Evolutionary conservation across 2,113 vertebrate species (phyloP).

Genomic region (Nanorana parkeri): DNA sequence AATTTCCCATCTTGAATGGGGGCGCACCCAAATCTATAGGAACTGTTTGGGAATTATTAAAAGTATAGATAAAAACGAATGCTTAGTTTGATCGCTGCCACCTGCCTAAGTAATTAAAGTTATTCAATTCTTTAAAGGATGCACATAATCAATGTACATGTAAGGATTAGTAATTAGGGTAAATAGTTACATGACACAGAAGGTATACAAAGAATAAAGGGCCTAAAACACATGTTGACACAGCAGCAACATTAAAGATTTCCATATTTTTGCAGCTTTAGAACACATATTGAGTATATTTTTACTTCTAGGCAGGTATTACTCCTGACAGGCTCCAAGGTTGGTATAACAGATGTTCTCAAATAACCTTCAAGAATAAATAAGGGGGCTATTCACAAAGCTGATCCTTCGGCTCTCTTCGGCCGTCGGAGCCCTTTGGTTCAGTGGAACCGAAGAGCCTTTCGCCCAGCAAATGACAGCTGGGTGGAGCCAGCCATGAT

Average conservation of each 20-base stretch:
- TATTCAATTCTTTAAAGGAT: slow-evolving; percentile 24
- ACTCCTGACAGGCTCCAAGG: not conserved
- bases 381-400: too few species aligned
- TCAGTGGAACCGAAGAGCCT: too few species aligned
- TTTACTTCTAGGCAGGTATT: not conserved
- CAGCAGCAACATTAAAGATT: slow-evolving; percentile 26
- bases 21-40: slow-evolving; percentile 4
- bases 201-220: not conserved
- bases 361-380: slow-evolving; percentile 18
- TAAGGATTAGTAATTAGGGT: slow-evolving; percentile 17
- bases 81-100: slow-evolving; percentile 20
- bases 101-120: slow-evolving; percentile 6
- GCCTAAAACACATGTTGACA: slow-evolving; percentile 26
- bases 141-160: slow-evolving; percentile 23
- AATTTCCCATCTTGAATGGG: not conserved
- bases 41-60: not conserved
- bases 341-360: slow-evolving; percentile 5
- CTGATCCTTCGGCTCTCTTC: too few species aligned
- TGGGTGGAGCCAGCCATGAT: too few species aligned
- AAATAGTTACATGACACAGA: not conserved
- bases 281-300: not conserved
- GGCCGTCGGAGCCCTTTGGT: too few species aligned
- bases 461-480: too few species aligned
- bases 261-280: not conserved
- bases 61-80: not conserved